These are phyloP conservation scores for Silurus glanis DNA, from an alignment of 2,113 vertebrate species.

Conservation along the genomic window DNA sequence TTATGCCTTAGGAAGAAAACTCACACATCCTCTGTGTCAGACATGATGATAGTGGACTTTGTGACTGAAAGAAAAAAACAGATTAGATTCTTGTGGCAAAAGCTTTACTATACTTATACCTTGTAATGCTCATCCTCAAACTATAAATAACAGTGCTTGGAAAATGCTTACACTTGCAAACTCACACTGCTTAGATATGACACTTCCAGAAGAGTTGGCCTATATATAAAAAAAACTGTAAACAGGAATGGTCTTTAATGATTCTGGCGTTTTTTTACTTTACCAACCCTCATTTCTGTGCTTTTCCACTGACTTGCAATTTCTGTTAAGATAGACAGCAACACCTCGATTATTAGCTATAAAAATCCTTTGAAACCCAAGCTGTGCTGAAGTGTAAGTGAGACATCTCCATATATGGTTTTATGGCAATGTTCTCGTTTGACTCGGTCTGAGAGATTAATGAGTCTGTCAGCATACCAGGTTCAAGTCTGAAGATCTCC, in stretches of 20 bases:
- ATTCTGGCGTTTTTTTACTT: background rate
- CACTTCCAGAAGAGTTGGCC: background rate
- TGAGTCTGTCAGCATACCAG: constrained; percentile 1
- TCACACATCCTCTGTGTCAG: constrained; percentile 93
- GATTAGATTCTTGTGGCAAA: constrained; percentile 41
- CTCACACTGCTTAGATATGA: background rate
- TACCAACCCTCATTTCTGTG: background rate
- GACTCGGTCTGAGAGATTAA: constrained; percentile 37
- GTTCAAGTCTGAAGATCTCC: constrained; percentile 32
- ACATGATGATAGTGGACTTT: constrained; percentile 81
- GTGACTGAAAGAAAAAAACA: constrained; percentile 69
- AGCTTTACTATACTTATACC: background rate
- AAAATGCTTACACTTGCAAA: constrained; percentile 16
- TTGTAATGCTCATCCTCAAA: background rate
- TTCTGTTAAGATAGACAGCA: background rate
- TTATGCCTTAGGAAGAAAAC: constrained; percentile 60
- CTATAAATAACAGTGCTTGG: constrained; percentile 16
- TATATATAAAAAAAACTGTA: background rate
- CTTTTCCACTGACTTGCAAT: background rate
- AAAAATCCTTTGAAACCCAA: constrained; percentile 55
- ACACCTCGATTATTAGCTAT: constrained; percentile 55
- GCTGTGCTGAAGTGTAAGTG: constrained; percentile 59
- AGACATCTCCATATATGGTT: constrained; percentile 61
- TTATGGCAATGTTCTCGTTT: constrained; percentile 52
- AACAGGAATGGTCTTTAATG: background rate